Evolutionary conservation across 2,797 vertebrate genomes (phyloP), one percentile per base, ranked within the genome.

Genomic region (Lophius americanus): DNA sequence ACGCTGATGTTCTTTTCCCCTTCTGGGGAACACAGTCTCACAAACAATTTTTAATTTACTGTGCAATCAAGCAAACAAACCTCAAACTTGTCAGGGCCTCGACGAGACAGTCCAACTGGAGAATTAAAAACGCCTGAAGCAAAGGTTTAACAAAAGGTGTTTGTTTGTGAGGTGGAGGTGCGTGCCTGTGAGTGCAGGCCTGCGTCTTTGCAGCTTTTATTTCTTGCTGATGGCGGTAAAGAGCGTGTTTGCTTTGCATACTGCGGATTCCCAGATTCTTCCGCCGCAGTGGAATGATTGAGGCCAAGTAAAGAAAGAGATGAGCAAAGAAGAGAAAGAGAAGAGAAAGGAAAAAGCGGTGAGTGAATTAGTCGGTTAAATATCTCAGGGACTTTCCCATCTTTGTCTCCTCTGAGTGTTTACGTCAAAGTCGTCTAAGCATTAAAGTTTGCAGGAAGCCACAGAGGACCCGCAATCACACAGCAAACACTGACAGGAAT

Each of bases 31-130:
- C 65, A 57, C 43, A 12, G 72, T 78, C 76, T 80, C 41, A 66
- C 46, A 82, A 60, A 60, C 46, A 48, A 57, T 73, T 85, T 83
- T 82, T 82, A 82, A 88, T 87, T 88, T 92, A 82, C 87, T 85
- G 81, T 73, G 59, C 53, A 68, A 41, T 70, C 70, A 23, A 67
- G 55, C 7, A 42, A 77, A 81, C 75, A 76, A 77, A 88, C 79
- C 94, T 93, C 89, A 89, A 87, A 89, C 89, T 93, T 91, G 93
- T 94, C 91, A 94, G 93, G 89, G 85, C 77, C 54, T 76, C 60
- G 73, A 84, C 67, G 54, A 77, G 64, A 78, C 76, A 77, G 64
- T 79, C 76, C 83, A 79, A 88, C 84, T 83, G 77, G 70, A 84
- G 80, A 73, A 80, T 79, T 71, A 46, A 75, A 23, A 87, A 73